Evolutionary conservation across 2,797 vertebrate genomes (phyloP), one percentile per base, ranked within the genome.

Genomic region (Heteromormyrus szaboi): DNA sequence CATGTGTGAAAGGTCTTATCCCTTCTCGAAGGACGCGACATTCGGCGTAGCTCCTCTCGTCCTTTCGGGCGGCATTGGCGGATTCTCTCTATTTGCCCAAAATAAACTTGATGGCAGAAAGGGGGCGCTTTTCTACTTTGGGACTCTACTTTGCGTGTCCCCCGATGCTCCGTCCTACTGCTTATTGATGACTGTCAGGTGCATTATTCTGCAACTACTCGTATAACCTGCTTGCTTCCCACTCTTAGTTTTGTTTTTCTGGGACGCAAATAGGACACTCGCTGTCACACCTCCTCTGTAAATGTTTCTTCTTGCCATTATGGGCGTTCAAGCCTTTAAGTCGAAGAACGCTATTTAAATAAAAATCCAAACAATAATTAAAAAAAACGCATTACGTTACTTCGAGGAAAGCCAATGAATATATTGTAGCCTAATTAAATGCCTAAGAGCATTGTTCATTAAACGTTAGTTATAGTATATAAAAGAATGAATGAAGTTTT

Each of bases 111-210:
- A 48, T 85, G 91, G 84, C 89, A 90, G 89, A 89, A 84, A 92
- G 92, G 89, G 91, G 91, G 91, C 91, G 90, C 91, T 76, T 89
- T 65, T 89, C 85, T 46, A 11, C 53, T 17, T 12, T 25, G 46
- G 54, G 25, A 50, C 37, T 48, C 33, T 25, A 25, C 25, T 25
- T 25, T 25, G 7, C n/a, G 25, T 72, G 4, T 48, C 79, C 51
- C 17, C 8, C 6, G 19, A 19, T 68, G 4, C 37, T 46, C 7
- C 29, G 59, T 79, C 37, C 22, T 22, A 19, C 87, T 9, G 33
- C 50, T 41, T 53, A 81, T 88, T 41, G 53, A 88, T 44, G 29
- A 44, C 29, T 48, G 88, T 44, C 50, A 81, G 50, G 51, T 59
- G 76, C 37, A 83, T 41, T 46, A 84, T 1, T 83, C 44, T 84